Evolutionary conservation across 2,113 vertebrate species (phyloP).

Genomic region (Ancistrus triradiatus): DNA sequence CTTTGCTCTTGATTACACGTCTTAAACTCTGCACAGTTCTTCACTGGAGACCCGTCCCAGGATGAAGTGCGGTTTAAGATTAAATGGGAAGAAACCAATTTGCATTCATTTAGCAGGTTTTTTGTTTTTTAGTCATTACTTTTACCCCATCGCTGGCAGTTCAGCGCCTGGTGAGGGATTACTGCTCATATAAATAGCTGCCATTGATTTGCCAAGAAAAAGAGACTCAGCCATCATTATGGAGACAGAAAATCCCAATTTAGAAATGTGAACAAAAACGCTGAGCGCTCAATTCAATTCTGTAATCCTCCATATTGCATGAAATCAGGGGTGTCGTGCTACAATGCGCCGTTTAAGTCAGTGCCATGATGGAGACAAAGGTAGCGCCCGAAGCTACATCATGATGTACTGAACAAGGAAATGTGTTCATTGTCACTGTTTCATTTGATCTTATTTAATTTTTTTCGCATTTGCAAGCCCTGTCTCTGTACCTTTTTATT

Average conservation of each 20-base stretch:
- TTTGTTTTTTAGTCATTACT: conserved; percentile 65
- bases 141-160: conserved; percentile 66
- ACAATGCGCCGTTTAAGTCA: conserved; percentile 70
- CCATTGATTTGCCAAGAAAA: conserved; percentile 70
- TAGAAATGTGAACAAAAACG: conserved; percentile 73
- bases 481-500: conserved; percentile 44
- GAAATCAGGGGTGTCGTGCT: conserved; percentile 70
- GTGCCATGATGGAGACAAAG: conserved; percentile 68
- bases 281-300: conserved; percentile 67
- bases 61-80: conserved; percentile 47
- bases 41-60: conserved; percentile 40
- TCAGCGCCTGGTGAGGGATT: conserved; percentile 64
- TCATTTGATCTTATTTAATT: conserved; percentile 57
- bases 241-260: conserved; percentile 76
- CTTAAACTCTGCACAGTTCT: conserved; percentile 4
- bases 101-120: conserved; percentile 57
- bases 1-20: conserved; percentile 34
- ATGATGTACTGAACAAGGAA: conserved; percentile 55
- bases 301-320: conserved; percentile 71
- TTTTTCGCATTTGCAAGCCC: conserved; percentile 58
- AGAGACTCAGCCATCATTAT: conserved; percentile 70
- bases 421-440: conserved; percentile 51
- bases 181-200: conserved; percentile 73
- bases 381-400: conserved; percentile 66
- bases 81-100: conserved; percentile 54